Base-by-base conservation (phyloP, 2,797 vertebrate species). In the Benthosema pterotum region DNA sequence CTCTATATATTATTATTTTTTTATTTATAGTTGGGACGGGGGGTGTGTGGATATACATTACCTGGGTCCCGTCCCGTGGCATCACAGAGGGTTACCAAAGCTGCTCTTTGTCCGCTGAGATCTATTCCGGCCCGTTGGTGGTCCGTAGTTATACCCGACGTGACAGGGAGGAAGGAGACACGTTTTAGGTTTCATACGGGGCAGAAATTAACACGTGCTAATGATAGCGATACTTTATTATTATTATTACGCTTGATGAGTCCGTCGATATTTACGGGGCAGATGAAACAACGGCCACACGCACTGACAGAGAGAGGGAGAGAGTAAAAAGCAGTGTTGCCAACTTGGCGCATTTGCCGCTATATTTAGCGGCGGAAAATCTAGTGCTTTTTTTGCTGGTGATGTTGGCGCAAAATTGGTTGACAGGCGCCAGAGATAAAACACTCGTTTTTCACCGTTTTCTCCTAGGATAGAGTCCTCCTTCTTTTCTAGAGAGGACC, bases 31-130 rank as follows among this genome's bases (percentile, higher is more conserved):
- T n/a, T n/a, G 22, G 22, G 22, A 5, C 2, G 4, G 19, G 22
- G 22, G 8, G 32, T 1, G 32, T 7, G 25, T 0, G 22, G 1
- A 57, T 14, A 54, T 60, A 15, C 8, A 65, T 88, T 82, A 91
- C 90, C 92, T 89, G 81, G 65, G 74, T 64, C 79, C 55, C 5
- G 42, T 57, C 57, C 75, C 49, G 65, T 71, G 66, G 69, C 55
- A 25, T 25, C 22, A 57, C 77, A 71, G 60, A 75, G 38, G 49
- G 74, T 91, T 89, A 94, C 91, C 91, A 93, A 57, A 93, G 91
- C 82, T 93, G 91, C 58, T 93, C 92, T 79, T 61, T 85, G 86
- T 93, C 92, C 0, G 90, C 80, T 11, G 92, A 93, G 82, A 94
- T 94, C 93, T 93, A 74, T 71, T 51, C 77, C 22, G 3, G 22